Evolutionary conservation across 1,140 invertebrate species (phyloP), one percentile per base, ranked within the genome.

Genomic region (Notospermus geniculatus): DNA sequence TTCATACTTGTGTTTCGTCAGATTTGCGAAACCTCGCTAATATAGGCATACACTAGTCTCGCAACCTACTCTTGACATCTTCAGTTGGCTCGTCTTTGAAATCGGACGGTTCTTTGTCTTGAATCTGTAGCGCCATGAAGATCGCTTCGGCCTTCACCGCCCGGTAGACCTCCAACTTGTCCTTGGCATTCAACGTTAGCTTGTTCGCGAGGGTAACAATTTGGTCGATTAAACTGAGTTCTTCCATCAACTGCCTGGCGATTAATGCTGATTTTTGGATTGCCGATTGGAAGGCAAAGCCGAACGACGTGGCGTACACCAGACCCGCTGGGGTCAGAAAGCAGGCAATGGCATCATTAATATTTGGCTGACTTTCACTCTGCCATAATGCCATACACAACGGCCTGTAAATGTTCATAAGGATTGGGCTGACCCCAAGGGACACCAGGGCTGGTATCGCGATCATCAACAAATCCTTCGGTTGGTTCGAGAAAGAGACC

Each of bases 241-340:
- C 41, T n/a, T 50, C 19, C 19, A 19, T 5, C 11, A 59, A 28
- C 27, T 36, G 50, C 39, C 25, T 28, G 15, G 28, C 23, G 17
- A 50, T 52, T 29, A 50, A 39, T n/a, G 15, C 17, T 29, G 7
- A 23, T 50, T 50, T 50, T n/a, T 5, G 5, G 5, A 27, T 5
- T n/a, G 45, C 57, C 23, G 27, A 41, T 52, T 59, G 41, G 25
- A 59, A 59, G 17, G 45, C 57, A 25, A 59, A 59, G 43, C 41
- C 56, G 56, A 57, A 57, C 4, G 56, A 57, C n/a, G 56, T 57
- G 0, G 56, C 56, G 32, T 57, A 57, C n/a, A 59, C 57, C n/a
- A 59, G 57, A 7, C 57, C 57, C 5, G 57, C 41, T 15, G 57
- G 57, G 22, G 57, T 29, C 13, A 59, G 57, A 41, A 59, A 59